Conservation (phyloP, 2,888 invertebrate species). For the Atrina japonica region DNA sequence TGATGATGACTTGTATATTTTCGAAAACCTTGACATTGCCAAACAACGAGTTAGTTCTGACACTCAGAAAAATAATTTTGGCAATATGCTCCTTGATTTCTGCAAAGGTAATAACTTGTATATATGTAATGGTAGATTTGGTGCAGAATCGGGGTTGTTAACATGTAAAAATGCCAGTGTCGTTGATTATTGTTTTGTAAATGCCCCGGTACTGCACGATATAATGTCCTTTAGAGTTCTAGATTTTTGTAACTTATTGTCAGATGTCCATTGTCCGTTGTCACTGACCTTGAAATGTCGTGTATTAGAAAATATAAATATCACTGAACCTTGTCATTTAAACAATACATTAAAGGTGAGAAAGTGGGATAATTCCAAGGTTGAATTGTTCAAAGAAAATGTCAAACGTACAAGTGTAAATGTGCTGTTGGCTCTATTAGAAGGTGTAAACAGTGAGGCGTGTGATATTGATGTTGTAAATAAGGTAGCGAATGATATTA, state of each 20-base stretch:
- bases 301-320: background rate
- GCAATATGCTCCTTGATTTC: background rate
- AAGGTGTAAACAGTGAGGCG: no score
- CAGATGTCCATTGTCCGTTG: background rate
- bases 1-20: slow-evolving; percentile 1
- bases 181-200: background rate
- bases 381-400: background rate
- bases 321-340: no score
- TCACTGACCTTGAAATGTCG: background rate
- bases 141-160: background rate
- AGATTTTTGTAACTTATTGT: slow-evolving; percentile 1
- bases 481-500: no score
- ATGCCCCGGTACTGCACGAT: background rate
- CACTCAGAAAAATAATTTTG: slow-evolving; percentile 7
- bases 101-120: background rate
- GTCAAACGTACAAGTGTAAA: background rate
- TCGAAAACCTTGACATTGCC: background rate
- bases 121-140: slow-evolving; percentile 5
- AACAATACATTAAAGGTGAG: background rate
- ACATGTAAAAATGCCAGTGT: slow-evolving; percentile 4
- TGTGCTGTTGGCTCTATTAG: no score
- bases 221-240: background rate
- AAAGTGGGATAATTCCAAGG: background rate
- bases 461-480: no score
- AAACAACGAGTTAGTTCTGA: background rate